Evolutionary conservation across 2,113 vertebrate genomes (phyloP).

Genomic region (Cavia porcellus): DNA sequence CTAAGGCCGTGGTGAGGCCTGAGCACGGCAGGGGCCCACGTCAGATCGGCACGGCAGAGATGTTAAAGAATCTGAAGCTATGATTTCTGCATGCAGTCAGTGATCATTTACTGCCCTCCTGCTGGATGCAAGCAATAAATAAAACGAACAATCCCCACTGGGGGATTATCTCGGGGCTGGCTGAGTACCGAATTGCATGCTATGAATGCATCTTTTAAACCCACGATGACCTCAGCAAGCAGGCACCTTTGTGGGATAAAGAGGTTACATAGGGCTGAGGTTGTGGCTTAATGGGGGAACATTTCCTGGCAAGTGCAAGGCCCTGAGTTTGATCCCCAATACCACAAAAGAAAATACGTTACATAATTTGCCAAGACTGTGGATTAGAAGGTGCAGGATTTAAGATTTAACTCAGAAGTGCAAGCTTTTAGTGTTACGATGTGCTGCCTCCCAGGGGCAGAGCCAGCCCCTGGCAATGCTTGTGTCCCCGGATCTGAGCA

Average conservation of each 20-base stretch:
- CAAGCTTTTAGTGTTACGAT: neutral
- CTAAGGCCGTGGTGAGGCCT: neutral
- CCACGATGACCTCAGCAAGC: neutral
- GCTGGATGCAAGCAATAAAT: neutral
- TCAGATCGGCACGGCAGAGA: neutral
- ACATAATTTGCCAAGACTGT: neutral
- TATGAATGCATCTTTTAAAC: neutral
- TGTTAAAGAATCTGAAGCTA: neutral
- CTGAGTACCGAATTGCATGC: neutral
- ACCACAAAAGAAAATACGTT: neutral
- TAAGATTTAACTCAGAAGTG: neutral
- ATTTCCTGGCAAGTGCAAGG: neutral
- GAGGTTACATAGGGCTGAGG: neutral
- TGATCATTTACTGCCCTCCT: slow-evolving; percentile 3
- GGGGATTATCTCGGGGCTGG: neutral
- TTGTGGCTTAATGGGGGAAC: neutral
- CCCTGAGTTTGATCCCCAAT: neutral
- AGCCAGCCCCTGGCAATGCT: neutral
- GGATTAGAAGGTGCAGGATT: neutral
- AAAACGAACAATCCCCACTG: neutral
- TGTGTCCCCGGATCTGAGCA: neutral
- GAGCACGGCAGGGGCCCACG: neutral
- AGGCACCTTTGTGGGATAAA: neutral
- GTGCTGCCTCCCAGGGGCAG: neutral
- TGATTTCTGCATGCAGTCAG: neutral